Base-by-base conservation (phyloP, 2,113 vertebrate genomes). In the Urocitellus parryii region DNA sequence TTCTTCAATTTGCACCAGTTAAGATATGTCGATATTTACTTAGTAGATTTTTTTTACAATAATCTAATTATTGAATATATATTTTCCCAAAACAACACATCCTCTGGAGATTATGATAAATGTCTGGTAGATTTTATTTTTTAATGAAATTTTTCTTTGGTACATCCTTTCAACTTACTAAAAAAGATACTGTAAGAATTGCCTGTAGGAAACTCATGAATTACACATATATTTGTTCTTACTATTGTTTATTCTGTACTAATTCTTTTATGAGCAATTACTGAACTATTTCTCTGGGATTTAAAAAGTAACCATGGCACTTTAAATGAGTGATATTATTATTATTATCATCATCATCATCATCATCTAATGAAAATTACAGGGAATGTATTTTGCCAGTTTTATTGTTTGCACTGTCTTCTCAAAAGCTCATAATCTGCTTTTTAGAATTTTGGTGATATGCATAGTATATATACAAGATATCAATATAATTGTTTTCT, bases 161-260 rank as follows among this genome's bases (percentile, higher is more conserved):
- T 0, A 68, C 29, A 65, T 8, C 2, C 16, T 80, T 53, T 51
- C 32, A 81, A 63, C 11, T 48, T 86, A 67, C 0, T 34, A 2
- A 68, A 42, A 58, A 3, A 92, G 9, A 17, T 9, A 24, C 18
- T 25, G 3, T 18, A 67, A 88, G 13, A 34, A 42, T 76, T 91
- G 18, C 2, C 42, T 61, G 0, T 16, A 65, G 0, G 5, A 39
- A 83, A 37, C 0, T 4, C 18, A 88, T 45, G 61, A 0, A 1
- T 83, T 61, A 53, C 13, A 51, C 37, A 32, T 63, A 14, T 25
- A 51, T 83, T 56, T 45, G n/a, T 48, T n/a, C 6, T 0, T 27
- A 34, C 14, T 37, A 25, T 83, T 34, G 0, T 34, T 78, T 72
- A 45, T 70, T 70, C 88, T 63, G 63, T 2, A 14, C 1, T 77